Evolutionary conservation across 2,888 invertebrate genomes (phyloP).

Genomic region (Sphaeridia pumilis): DNA sequence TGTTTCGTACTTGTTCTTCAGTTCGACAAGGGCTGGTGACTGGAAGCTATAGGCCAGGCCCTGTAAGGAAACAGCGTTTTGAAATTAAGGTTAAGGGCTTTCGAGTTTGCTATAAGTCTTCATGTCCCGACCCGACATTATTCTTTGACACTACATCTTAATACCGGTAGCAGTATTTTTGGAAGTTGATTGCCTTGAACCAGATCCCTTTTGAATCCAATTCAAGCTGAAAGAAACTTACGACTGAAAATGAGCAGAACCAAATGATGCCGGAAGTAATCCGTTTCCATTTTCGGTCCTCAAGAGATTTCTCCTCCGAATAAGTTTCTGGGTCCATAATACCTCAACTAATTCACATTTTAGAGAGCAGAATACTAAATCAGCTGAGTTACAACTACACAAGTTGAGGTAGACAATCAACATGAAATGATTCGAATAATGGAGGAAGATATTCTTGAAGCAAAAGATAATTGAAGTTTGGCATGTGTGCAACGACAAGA

Average conservation of each 20-base stretch:
- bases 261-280: constrained; percentile 16
- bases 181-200: not conserved
- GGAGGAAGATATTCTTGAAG: too few species aligned
- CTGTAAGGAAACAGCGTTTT: constrained; percentile 10
- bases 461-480: too few species aligned
- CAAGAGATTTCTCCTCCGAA: not conserved
- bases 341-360: too few species aligned
- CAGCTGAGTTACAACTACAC: too few species aligned
- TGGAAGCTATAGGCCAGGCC: constrained; percentile 22
- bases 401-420: too few species aligned
- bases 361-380: too few species aligned
- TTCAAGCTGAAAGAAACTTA: constrained; percentile 8
- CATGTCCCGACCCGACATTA: too few species aligned
- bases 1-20: constrained; percentile 22
- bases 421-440: too few species aligned
- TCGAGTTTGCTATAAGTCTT: not conserved
- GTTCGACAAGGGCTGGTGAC: constrained; percentile 21
- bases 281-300: constrained; percentile 7
- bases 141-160: not conserved
- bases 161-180: not conserved
- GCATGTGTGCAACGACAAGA: too few species aligned
- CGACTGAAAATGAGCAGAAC: constrained; percentile 17
- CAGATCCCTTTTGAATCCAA: not conserved
- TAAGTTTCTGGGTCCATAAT: too few species aligned
- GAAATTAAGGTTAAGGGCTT: too few species aligned